Percentiles rank a stretch among this genome's conserved stretches.
These are phyloP conservation scores for Poeciliopsis turrubarensis DNA, from an alignment of 2,113 vertebrate species.

Conservation along the genomic window DNA sequence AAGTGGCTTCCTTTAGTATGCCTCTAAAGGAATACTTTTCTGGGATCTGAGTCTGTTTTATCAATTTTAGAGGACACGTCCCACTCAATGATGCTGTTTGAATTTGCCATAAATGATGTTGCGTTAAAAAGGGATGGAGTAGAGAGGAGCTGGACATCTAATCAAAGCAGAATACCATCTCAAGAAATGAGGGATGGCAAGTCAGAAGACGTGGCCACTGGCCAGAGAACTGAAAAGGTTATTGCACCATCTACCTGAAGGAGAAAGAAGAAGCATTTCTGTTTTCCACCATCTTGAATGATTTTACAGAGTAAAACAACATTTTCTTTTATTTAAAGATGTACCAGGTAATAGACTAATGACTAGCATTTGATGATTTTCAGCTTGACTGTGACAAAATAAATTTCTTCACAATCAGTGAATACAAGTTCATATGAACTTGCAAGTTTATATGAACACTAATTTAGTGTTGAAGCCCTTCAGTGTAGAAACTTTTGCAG, in stretches of 20 bases:
- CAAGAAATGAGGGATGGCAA: constrained; percentile 69
- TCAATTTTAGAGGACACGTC: constrained; percentile 19
- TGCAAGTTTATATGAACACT: too few relatives aligned
- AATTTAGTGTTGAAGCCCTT: too few relatives aligned
- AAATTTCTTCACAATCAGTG: too few relatives aligned
- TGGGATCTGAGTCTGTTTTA: constrained; percentile 14
- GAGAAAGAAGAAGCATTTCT: constrained; percentile 45
- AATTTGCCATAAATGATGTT: constrained; percentile 45
- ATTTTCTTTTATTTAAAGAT: not conserved
- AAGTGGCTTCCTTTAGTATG: too few relatives aligned
- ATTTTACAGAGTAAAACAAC: constrained; percentile 25
- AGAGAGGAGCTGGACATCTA: constrained; percentile 59
- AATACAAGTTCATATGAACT: not conserved
- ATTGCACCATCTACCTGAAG: constrained; percentile 45
- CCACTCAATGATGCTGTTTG: constrained; percentile 41
- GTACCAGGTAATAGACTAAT: not conserved
- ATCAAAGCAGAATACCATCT: constrained; percentile 71
- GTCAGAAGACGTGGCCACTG: constrained; percentile 41
- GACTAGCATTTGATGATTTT: not conserved
- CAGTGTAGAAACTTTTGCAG: not conserved
- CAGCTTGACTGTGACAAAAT: not conserved
- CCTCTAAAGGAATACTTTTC: not conserved
- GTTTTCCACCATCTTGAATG: constrained; percentile 43
- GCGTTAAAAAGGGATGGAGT: constrained; percentile 54
- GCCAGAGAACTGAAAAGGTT: constrained; percentile 44